A percentile compares a stretch with the other conserved stretches of the same genome.
phyloP scores from a whole-genome alignment of 2,113 vertebrate species.

The Marmota monax region DNA sequence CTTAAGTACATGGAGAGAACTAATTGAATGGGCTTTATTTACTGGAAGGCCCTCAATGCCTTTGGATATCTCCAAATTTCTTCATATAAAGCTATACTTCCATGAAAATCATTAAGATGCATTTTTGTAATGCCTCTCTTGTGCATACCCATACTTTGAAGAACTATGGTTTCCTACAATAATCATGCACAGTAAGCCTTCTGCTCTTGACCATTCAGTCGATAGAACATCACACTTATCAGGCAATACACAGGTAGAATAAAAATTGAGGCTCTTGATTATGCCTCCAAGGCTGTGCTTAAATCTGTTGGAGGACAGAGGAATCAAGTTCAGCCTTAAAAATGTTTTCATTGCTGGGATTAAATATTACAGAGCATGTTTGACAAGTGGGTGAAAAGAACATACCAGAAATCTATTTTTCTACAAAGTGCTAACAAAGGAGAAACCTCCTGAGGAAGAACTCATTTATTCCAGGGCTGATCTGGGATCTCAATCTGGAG shows the following conservation, averaged over 20 bases:
- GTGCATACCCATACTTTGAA: background rate
- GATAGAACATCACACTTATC: constrained; percentile 34
- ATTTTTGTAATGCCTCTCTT: constrained; percentile 39
- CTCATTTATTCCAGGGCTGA: background rate
- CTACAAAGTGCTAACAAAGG: background rate
- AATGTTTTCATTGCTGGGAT: background rate
- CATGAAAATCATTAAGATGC: constrained; percentile 17
- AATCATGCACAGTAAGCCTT: background rate
- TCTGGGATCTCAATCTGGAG: background rate
- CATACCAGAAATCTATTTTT: constrained; percentile 36
- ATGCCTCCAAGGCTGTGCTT: background rate
- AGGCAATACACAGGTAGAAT: background rate
- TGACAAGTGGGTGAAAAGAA: constrained; percentile 18
- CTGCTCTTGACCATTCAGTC: background rate
- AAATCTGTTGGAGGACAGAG: too few species aligned
- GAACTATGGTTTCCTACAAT: constrained; percentile 1
- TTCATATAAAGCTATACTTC: background rate
- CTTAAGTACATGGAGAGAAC: constrained; percentile 50
- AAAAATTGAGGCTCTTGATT: background rate
- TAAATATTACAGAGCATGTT: background rate
- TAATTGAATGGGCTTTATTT: constrained; percentile 68
- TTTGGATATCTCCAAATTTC: constrained; percentile 45
- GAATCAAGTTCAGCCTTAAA: constrained; percentile 9
- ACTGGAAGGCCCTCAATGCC: constrained; percentile 46
- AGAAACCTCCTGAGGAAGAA: background rate